Evolutionary conservation across 2,888 invertebrate species (phyloP), one percentile per base, ranked within the genome.

Genomic region (Hyppa rectilinea): DNA sequence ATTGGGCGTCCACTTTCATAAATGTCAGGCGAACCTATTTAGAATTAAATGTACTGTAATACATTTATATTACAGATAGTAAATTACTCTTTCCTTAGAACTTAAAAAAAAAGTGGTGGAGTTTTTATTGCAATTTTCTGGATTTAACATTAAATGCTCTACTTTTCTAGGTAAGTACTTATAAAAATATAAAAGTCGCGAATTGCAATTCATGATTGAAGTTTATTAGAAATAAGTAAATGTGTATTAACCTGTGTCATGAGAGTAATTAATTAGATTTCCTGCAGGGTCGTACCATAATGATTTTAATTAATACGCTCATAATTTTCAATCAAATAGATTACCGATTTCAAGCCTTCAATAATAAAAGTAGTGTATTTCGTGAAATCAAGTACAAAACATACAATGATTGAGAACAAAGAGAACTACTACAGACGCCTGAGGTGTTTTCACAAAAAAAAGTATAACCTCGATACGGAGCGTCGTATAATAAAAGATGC

Each of bases 401-500:
- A 55, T 17, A 45, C 10, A 67, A 49, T 40, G 10, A 36, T 63
- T 14, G 12, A 23, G 52, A 59, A 66, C 66, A 71, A 59, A 74
- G 60, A 63, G n/a, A 81, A 74, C 66, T 56, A 70, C 60, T 49
- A n/a, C 55, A 64, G 62, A 70, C n/a, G 26, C 53, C 60, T 71
- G 71, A 64, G 43, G 53, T 65, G 68, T 68, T 68, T 73, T 66
- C 53, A 62, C 60, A 65, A 78, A 82, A 83, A 47, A 65, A 66
- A 68, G 62, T 72, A 74, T 78, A 68, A 75, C 81, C 71, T 80
- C 72, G 67, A 78, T 81, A 73, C 75, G 62, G 61, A 67, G 75
- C 65, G 74, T 74, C 55, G 76, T 85, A 78, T 81, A 85, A 85
- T 86, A 87, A 87, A 87, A 86, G 87, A 88, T 85, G 86, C 85